Base-by-base conservation (phyloP, 2,888 invertebrate genomes). In the Listrodromus nycthemerus region DNA sequence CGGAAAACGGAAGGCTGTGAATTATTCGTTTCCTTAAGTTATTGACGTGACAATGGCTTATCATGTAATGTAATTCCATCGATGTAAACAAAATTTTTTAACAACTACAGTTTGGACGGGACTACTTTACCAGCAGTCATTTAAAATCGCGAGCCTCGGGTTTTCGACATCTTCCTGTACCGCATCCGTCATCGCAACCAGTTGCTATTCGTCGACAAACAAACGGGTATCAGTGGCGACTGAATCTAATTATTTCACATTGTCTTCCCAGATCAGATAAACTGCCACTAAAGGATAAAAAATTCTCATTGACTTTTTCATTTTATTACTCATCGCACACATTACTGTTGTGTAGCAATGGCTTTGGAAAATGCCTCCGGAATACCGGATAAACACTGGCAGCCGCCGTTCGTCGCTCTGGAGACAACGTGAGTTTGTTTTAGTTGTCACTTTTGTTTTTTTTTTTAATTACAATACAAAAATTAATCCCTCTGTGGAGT, bases 321-420 rank as follows among this genome's bases (percentile, higher is more conserved):
- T 52, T 61, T n/a, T 16, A 13, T 61, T 21, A 65, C 33, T 21
- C 33, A 2, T 65, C 21, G 33, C n/a, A 30, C 19, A 37, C 19
- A 65, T 16, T 37, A 65, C 5, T 37, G 16, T 19, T 19, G 37
- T 37, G 19, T 4, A 58, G 70, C 2, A 84, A 91, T 93, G 92
- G 89, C 91, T n/a, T 71, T 93, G 45, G 94, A 95, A 61, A 95
- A 95, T 89, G 95, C 94, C 84, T 93, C 95, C 76, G 97, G 97
- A 52, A 97, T 98, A 87, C 98, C 98, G 1, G 98, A 98, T 91
- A 97, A 97, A 94, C 96, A 97, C 86, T 98, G 98, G 98, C 97
- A 98, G 91, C 98, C 98, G 5, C 97, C 97, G 10, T 96, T 96
- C 89, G 97, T 97, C 5, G 95, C 96, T 21, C 92, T 98, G 75